Percentiles rank a stretch among this genome's conserved stretches.
Conservation (phyloP, 2,888 invertebrate species). For the Pseudanteris insignis region DNA sequence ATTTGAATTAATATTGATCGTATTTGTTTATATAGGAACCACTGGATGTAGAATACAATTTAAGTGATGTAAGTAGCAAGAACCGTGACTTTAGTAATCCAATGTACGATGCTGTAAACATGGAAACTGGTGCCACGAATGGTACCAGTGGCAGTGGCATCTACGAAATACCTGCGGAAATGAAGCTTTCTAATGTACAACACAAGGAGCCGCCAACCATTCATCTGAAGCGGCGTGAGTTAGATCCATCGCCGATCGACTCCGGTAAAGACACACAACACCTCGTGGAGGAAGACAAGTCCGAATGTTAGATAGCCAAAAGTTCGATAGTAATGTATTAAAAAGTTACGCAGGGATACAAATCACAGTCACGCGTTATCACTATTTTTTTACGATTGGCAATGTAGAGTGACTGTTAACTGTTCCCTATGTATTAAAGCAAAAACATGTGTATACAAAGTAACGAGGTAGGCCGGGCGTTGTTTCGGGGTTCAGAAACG, state of each 20-base stretch:
- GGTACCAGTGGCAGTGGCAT: conserved; percentile 76
- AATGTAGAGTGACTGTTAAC: background rate
- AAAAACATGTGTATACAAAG: background rate
- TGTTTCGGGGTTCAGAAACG: conserved; percentile 49
- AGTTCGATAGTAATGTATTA: background rate
- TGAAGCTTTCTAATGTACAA: conserved; percentile 83
- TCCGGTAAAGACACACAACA: conserved; percentile 92
- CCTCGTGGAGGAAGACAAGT: conserved; percentile 88
- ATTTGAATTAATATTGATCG: no score
- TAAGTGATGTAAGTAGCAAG: conserved; percentile 81
- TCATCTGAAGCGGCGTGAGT: conserved; percentile 78
- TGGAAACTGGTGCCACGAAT: conserved; percentile 70
- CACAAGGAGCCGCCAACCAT: conserved; percentile 80
- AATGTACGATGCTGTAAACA: conserved; percentile 92
- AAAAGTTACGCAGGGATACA: background rate
- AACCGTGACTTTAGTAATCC: conserved; percentile 96
- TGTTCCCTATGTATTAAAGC: background rate
- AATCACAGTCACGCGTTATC: background rate
- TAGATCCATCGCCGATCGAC: conserved; percentile 84
- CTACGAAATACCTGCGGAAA: conserved; percentile 84
- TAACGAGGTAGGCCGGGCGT: conserved; percentile 45
- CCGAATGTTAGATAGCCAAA: conserved; percentile 63
- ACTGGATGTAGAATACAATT: conserved; percentile 80
- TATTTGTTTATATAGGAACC: no score
- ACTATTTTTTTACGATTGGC: background rate